Conservation (phyloP, 2,888 invertebrate species). For the Lasius fuliginosus region DNA sequence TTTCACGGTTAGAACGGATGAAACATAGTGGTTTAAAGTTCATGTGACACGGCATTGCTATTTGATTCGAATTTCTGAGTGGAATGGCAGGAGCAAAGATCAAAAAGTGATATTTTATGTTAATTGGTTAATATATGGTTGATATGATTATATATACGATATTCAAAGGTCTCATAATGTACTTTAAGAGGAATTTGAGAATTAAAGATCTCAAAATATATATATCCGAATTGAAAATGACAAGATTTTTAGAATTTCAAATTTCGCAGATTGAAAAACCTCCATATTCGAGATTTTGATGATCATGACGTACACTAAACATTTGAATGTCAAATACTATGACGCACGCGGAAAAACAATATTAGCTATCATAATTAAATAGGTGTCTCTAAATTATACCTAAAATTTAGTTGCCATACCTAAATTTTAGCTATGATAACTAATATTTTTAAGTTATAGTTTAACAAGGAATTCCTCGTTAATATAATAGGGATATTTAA, state of each 20-base stretch:
- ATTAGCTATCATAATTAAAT: no score
- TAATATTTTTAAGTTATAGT: no score
- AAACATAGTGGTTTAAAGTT: constrained; percentile 13
- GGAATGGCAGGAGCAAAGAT: background rate
- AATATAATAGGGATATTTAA: no score
- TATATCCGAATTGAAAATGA: background rate
- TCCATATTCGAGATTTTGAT: background rate
- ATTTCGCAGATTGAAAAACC: background rate
- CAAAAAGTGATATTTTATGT: background rate
- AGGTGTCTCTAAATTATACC: no score
- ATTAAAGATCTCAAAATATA: background rate
- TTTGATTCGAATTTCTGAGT: constrained; percentile 11
- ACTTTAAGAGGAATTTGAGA: background rate
- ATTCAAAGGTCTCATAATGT: background rate
- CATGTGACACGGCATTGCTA: constrained; percentile 24
- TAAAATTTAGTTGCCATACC: no score
- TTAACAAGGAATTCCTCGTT: no score
- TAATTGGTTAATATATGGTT: background rate
- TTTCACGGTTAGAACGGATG: background rate
- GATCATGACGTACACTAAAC: background rate
- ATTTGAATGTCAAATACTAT: background rate
- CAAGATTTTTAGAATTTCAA: background rate
- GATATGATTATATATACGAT: background rate
- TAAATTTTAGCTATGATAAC: no score
- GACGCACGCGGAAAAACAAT: background rate